Evolutionary conservation across 2,797 vertebrate species (phyloP), one percentile per base, ranked within the genome.

Genomic region (Rhyacichthys aspro): DNA sequence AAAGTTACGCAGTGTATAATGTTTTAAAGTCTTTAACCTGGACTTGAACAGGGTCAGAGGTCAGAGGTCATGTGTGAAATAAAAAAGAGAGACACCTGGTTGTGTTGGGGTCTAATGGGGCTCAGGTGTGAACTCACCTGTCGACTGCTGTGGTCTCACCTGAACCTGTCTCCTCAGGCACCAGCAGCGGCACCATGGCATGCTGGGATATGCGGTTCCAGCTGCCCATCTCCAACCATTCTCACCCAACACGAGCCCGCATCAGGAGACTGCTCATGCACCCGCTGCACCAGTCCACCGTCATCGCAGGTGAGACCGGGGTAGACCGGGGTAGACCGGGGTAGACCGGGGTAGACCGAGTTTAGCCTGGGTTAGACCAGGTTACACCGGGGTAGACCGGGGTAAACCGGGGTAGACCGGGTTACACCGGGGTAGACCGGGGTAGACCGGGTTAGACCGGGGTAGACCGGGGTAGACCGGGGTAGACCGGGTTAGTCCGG

Each of bases 191-290:
- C 50, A 96, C 95, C 68, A 99, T 99, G 97, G 96, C 96, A 0
- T 99, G 97, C 86, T 99, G 97, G 97, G 97, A 99, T 64, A 98
- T 99, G 97, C 86, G 97, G 62, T 99, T 99, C 85, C 97, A 98
- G 87, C 90, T 99, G 19, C 97, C 97, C 0, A 99, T 99, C 79
- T 98, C 97, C n/a, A 98, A 95, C 86, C 97, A 98, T 87, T 93
- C 92, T 49, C 97, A 98, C 63, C 97, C 97, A 11, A 94, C 96
- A 14, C 90, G 97, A 54, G 94, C 97, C 44, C 93, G 97, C 43
- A 93, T 99, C 89, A 90, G 97, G 65, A 93, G 96, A 1, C 91
- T 99, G 58, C 93, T 98, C 12, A 98, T 98, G 97, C 97, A 99
- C 77, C 97, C 97, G 0, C 90, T 98, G 47, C 96, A 96, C 82